Base-by-base conservation (phyloP, 2,888 invertebrate species). In the Lacanobia wlatinum region DNA sequence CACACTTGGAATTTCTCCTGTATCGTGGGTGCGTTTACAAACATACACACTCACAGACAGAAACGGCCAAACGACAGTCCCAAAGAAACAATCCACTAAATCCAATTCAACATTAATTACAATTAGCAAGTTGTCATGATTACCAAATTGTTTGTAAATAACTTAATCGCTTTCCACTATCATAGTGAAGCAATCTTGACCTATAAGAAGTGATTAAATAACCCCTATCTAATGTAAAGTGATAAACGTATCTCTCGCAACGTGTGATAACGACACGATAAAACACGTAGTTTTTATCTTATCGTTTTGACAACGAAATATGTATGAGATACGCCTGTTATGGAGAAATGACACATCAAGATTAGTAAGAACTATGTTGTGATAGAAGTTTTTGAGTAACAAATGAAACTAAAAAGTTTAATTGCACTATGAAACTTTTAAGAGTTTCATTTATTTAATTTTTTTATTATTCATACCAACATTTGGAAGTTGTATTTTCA, bases 141-240 rank as follows among this genome's bases (percentile, higher is more conserved):
- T 59, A 70, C 40, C 16, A 56, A 66, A 73, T 66, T 82, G 82
- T 80, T 82, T 60, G 73, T 82, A 80, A 80, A 80, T 80, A 82
- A 60, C 18, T 16, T 69, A 73, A 82, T 73, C 66, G 69, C n/a
- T 53, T 9, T 2, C 38, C 16, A 63, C 14, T 63, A 56, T 60
- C 55, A 52, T 21, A 40, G 21, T 71, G 70, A 76, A 50, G 67
- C 38, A 80, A 82, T 78, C 80, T 82, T 80, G 80, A 80, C 82
- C 77, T 70, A 60, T 38, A 40, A 46, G 28, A 53, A 63, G 16
- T 64, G 66, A 70, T 78, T 55, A 50, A 61, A 52, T 68, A 53
- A 61, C 1, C 18, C 3, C 14, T 52, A 63, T 68, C n/a, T 52
- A 61, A 8, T 58, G 10, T 38, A 18, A 0, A 21, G 9, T 10